A percentile compares a stretch with the other conserved stretches of the same genome.
Conservation (phyloP, 2,888 invertebrate genomes). For the Drosophila conformis region DNA sequence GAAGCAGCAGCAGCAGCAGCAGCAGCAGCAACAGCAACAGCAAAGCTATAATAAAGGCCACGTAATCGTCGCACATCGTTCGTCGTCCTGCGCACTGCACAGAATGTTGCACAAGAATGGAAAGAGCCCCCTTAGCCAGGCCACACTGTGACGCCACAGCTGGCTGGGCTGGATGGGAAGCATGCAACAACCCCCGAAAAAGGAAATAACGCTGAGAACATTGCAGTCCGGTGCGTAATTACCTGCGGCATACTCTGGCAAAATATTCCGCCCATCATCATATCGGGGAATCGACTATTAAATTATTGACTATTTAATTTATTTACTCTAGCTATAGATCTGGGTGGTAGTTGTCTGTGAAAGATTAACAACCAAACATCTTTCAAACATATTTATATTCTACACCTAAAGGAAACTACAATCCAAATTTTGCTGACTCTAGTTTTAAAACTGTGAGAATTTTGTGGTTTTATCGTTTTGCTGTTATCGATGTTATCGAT, state of each 20-base stretch:
- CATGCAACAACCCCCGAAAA: constrained; percentile 55
- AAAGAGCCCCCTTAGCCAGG: constrained; percentile 13
- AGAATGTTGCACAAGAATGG: background rate
- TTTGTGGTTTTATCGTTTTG: background rate
- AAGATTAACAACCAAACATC: background rate
- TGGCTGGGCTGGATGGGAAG: constrained; percentile 11
- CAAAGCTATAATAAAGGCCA: background rate
- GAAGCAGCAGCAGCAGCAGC: constrained; percentile 22
- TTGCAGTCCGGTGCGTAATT: background rate
- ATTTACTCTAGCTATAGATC: background rate
- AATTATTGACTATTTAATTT: background rate
- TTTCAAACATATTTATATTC: background rate
- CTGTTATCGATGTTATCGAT: background rate
- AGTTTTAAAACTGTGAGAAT: background rate
- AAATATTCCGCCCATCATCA: background rate
- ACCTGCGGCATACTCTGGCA: background rate
- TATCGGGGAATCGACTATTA: too few species aligned
- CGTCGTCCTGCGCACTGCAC: constrained; percentile 55
- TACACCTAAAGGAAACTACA: background rate
- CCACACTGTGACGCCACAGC: constrained; percentile 34
- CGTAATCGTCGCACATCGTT: background rate
- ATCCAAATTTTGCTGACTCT: background rate
- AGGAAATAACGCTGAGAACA: background rate
- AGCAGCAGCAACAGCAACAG: constrained; percentile 2
- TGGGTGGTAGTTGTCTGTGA: background rate